phyloP scores from a whole-genome alignment of 2,888 invertebrate genomes.

The Litoditis marina region DNA sequence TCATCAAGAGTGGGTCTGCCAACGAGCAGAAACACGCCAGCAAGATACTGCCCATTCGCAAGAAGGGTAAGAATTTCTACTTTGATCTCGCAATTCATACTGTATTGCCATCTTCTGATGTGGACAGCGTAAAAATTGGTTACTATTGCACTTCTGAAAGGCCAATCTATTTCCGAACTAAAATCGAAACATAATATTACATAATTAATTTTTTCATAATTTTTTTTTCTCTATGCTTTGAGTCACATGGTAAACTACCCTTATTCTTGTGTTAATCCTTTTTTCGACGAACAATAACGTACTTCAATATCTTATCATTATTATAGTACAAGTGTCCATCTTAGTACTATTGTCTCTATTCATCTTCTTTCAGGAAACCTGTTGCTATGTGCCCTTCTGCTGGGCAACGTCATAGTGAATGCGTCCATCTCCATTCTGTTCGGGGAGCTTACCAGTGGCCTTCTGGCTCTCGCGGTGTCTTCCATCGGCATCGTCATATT shows the following conservation, averaged over 20 bases:
- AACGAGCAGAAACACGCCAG: slow-evolving; percentile 71
- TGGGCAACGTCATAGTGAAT: slow-evolving; percentile 69
- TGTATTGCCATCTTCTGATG: no score
- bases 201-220: no score
- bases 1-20: slow-evolving; percentile 51
- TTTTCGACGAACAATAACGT: background rate
- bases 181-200: background rate
- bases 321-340: no score
- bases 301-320: no score
- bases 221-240: no score
- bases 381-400: slow-evolving; percentile 73
- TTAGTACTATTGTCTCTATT: background rate
- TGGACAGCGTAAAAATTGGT: no score
- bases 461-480: slow-evolving; percentile 55
- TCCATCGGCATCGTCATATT: slow-evolving; percentile 80
- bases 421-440: slow-evolving; percentile 85
- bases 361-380: slow-evolving; percentile 72
- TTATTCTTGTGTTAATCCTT: no score
- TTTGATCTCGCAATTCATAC: no score
- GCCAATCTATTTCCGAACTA: background rate
- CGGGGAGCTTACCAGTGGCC: slow-evolving; percentile 76
- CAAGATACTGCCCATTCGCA: slow-evolving; percentile 83
- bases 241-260: no score
- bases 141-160: no score
- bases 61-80: slow-evolving; percentile 71